These are phyloP conservation scores for Ctenopoma kingsleyae DNA, from an alignment of 2,797 vertebrate genomes.

Conservation along the genomic window DNA sequence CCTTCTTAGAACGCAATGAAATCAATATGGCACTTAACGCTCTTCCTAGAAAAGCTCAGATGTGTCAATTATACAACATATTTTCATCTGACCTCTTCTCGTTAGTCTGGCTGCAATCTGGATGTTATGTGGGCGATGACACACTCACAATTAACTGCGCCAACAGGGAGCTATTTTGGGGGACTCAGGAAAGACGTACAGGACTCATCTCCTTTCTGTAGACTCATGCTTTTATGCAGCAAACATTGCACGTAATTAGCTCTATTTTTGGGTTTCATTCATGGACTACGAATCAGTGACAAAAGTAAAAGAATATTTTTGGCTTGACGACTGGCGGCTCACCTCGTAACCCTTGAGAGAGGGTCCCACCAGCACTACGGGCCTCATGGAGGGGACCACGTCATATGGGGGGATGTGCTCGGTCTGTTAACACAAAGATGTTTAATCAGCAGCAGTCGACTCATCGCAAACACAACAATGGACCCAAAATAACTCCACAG, in stretches of 20 bases:
- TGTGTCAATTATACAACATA: conserved; percentile 53
- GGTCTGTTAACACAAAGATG: conserved; percentile 84
- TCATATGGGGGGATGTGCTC: conserved; percentile 96
- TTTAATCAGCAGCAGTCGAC: conserved; percentile 37
- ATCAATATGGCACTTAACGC: background rate
- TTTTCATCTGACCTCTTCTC: conserved; percentile 60
- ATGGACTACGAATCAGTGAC: background rate
- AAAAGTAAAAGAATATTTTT: background rate
- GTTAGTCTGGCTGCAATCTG: conserved; percentile 52
- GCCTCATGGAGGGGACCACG: conserved; percentile 97
- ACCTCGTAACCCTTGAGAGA: conserved; percentile 99
- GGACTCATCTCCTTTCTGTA: conserved; percentile 14
- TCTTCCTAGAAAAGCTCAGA: conserved; percentile 15
- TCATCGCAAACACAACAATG: conserved; percentile 12
- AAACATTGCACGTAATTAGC: background rate
- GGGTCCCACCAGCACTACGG: conserved; percentile 95
- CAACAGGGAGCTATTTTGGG: conserved; percentile 50
- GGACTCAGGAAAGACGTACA: conserved; percentile 3
- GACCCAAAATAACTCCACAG: conserved; percentile 17
- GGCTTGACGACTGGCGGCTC: conserved; percentile 1
- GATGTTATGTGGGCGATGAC: conserved; percentile 51
- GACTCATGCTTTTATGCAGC: background rate
- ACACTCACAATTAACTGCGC: conserved; percentile 35
- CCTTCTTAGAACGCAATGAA: background rate
- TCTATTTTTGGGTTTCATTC: background rate